Base-by-base conservation (phyloP, 2,888 invertebrate genomes). In the Trypoxylon attenuatum region DNA sequence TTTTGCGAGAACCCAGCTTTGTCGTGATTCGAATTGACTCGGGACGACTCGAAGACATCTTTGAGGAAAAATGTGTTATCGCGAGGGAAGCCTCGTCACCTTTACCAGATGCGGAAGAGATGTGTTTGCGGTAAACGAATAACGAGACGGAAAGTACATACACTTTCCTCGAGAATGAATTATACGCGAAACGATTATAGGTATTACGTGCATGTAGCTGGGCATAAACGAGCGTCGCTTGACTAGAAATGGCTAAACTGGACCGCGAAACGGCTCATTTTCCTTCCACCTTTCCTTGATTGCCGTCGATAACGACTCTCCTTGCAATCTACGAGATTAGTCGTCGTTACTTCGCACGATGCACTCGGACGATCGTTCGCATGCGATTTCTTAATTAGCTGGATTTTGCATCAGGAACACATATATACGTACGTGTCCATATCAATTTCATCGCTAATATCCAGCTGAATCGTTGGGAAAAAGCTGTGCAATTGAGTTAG, bases 131-230 rank as follows among this genome's bases (percentile, higher is more conserved):
- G 54, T 52, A 41, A 41, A 21, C 71, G 68, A 71, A 66, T 74
- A 77, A 80, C 79, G 70, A 79, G 79, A 72, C 71, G 71, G 78
- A 73, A 79, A 81, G 76, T 76, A 66, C 33, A 33, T 69, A 68
- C 69, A 77, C 76, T 83, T 71, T 75, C 74, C 69, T 69, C 69
- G 64, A n/a, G 70, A 79, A 79, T 79, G 78, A 83, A 80, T 82
- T 82, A 83, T 73, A 74, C 78, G 76, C 68, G 67, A 33, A 73
- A 74, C 81, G 83, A 84, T 83, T 82, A 83, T 78, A 80, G 83
- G 80, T 75, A 82, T 84, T 82, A 81, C 73, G 73, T 63, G 76
- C 73, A 75, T 77, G 77, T 73, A 75, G 74, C 73, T 13, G 33
- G 33, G 10, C 33, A 33, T 33, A 33, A 33, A 5, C 33, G 33